Base-by-base conservation (phyloP, 2,113 vertebrate species). In the Psammodynastes pulverulentus region DNA sequence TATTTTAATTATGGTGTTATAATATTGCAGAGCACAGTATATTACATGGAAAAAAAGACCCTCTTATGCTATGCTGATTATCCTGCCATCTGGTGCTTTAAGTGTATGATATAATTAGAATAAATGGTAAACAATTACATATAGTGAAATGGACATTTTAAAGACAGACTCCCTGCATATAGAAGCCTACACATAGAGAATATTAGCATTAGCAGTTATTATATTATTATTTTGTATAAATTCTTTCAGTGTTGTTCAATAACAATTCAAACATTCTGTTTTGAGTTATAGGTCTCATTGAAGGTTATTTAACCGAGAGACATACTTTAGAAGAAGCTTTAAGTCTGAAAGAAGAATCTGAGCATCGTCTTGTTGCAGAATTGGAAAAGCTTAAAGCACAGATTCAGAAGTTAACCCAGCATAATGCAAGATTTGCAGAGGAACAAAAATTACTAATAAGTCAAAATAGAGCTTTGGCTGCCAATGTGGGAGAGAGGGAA, bases 251-350 rank as follows among this genome's bases (percentile, higher is more conserved):
- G 86, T 39, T 79, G 34, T 8, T 79, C 67, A 79, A 3, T 39
- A 79, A 79, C 2, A 79, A 79, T 39, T 51, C 49, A 23, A 34
- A 49, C 19, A 23, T 26, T 62, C 8, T 26, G 23, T 10, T 94
- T 95, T 93, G 91, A 29, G 21, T 95, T 95, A 84, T 87, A 99
- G 99, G 99, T 24, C 97, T 99, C 91, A 95, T 98, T 0, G 98
- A 99, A 79, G 99, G 99, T 53, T 98, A 98, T 1, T 96, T 98
- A 91, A 98, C 97, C 79, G 99, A 99, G 96, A 99, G 98, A 93
- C 97, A 97, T 0, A 54, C 94, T 0, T 91, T 99, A 46, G 98
- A 99, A 95, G 98, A 98, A 93, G 96, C 96, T 0, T 94, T 99
- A 91, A 97, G 96, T 92, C 97, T 96, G 95, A 99, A 99, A 95